A percentile compares a stretch with the other conserved stretches of the same genome.
Evolutionary conservation across 2,113 vertebrate genomes (phyloP).

Genomic region (Hydropotes inermis): DNA sequence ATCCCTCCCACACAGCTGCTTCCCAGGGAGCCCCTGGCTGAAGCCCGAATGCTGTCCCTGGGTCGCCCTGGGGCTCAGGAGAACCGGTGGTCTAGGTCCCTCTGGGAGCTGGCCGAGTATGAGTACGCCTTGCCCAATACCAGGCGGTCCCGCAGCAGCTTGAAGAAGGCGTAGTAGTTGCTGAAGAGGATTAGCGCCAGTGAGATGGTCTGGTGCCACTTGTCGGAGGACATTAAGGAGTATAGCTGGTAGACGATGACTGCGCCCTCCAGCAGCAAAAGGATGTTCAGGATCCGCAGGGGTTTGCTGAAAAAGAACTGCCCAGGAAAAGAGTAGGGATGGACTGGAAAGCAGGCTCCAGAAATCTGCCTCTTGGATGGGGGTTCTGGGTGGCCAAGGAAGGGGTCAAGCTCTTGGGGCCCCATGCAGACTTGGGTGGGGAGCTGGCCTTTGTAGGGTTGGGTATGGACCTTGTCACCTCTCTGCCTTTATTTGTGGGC

Average conservation of each 20-base stretch:
- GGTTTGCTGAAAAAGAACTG: conserved; percentile 99
- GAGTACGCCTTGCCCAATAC: conserved; percentile 97
- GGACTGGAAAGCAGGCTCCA: neutral
- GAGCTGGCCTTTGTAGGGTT: neutral
- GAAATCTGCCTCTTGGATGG: neutral
- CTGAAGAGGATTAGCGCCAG: conserved; percentile 98
- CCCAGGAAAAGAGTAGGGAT: conserved; percentile 22
- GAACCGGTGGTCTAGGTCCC: conserved; percentile 91
- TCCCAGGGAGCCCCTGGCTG: conserved; percentile 29
- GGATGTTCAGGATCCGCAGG: conserved; percentile 96
- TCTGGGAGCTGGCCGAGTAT: conserved; percentile 84
- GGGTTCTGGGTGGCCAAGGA: neutral
- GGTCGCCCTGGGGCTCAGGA: conserved; percentile 77
- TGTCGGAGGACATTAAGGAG: conserved; percentile 94
- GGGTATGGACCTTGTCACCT: neutral
- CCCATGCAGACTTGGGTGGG: neutral
- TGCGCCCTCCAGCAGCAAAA: conserved; percentile 94
- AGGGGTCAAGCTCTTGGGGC: neutral
- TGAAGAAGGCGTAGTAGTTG: conserved; percentile 99
- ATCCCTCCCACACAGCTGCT: conserved; percentile 11
- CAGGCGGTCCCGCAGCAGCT: conserved; percentile 96
- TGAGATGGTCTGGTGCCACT: conserved; percentile 98
- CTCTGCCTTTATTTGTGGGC: neutral
- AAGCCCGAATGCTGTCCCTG: conserved; percentile 33
- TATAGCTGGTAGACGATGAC: conserved; percentile 99